Evolutionary conservation across 2,888 invertebrate species (phyloP), one percentile per base, ranked within the genome.

Genomic region (Margaritifera margaritifera): DNA sequence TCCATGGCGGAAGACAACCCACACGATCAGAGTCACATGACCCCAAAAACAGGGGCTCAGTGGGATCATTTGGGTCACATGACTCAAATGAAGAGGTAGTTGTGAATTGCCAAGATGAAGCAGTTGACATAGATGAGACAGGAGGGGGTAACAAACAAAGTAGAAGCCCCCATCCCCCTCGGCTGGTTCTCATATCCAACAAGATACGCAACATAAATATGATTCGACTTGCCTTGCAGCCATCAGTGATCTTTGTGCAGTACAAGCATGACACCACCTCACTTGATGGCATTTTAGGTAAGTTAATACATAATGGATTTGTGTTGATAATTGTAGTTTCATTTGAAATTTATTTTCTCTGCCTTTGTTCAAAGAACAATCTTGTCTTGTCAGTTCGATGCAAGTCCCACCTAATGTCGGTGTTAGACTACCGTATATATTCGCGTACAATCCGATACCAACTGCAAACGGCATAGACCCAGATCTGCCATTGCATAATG

Each of bases 251-350:
- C 4, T 77, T 86, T 22, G 82, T 90, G 31, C 86, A 84, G 54
- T 91, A 89, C 79, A 90, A 89, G 69, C 90, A 89, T 80, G 90
- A 91, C 63, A 86, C 80, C n/a, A 82, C 84, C 5, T 82, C 89
- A 2, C 76, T 90, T 57, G 88, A 90, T 18, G 83, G 82, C 25
- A 84, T 90, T 57, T 78, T 87, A 52, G 82, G 88, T 88, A 77
- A 81, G 83, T 77, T 22, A 42, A 62, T 22, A 5, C n/a, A 6
- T 62, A 56, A 4, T 20, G 11, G n/a, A 51, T 1, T 24, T 19
- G 20, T n/a, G 20, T 64, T 27, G n/a, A 20, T n/a, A 20, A 55
- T 25, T 5, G 15, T 25, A 11, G 11, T 42, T 42, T 42, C 42
- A 11, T 11, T 11, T 42, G 42, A 42, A 42, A 11, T 42, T 2